Evolutionary conservation across 2,113 vertebrate genomes (phyloP).

Genomic region (Calyptommatus sinebrachiatus): DNA sequence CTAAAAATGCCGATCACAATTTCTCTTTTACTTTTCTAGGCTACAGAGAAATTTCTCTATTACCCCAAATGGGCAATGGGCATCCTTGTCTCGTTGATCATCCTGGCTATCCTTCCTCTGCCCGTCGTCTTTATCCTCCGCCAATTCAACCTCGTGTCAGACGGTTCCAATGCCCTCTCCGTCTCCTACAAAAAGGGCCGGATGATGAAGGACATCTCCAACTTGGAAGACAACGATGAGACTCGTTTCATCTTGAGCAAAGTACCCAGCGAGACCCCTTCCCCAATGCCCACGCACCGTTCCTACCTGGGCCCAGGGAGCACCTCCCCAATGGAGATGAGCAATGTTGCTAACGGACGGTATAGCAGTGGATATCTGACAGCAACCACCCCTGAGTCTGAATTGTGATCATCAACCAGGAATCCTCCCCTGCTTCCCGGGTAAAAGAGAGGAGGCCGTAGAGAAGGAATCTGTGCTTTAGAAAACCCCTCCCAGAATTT

Average conservation of each 20-base stretch:
- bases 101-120: constrained; percentile 86
- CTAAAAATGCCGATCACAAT: not conserved
- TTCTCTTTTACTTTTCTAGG: constrained; percentile 67
- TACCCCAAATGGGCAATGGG: constrained; percentile 92
- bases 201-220: constrained; percentile 98
- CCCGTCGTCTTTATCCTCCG: constrained; percentile 86
- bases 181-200: constrained; percentile 94
- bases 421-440: constrained; percentile 1
- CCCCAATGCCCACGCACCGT: constrained; percentile 91
- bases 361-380: constrained; percentile 91
- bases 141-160: constrained; percentile 89
- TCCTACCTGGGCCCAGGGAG: constrained; percentile 90
- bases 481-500: constrained; percentile 39
- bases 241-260: constrained; percentile 97
- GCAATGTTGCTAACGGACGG: constrained; percentile 81
- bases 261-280: constrained; percentile 87
- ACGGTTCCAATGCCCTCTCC: constrained; percentile 93
- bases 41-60: constrained; percentile 85
- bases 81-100: constrained; percentile 87
- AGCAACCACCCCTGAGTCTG: constrained; percentile 89
- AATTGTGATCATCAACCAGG: constrained; percentile 78
- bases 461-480: constrained; percentile 52
- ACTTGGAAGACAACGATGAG: constrained; percentile 92
- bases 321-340: constrained; percentile 85
- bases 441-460: constrained; percentile 36